phyloP scores from a whole-genome alignment of 2,888 invertebrate species.

The Stenchaetothrips biformis region DNA sequence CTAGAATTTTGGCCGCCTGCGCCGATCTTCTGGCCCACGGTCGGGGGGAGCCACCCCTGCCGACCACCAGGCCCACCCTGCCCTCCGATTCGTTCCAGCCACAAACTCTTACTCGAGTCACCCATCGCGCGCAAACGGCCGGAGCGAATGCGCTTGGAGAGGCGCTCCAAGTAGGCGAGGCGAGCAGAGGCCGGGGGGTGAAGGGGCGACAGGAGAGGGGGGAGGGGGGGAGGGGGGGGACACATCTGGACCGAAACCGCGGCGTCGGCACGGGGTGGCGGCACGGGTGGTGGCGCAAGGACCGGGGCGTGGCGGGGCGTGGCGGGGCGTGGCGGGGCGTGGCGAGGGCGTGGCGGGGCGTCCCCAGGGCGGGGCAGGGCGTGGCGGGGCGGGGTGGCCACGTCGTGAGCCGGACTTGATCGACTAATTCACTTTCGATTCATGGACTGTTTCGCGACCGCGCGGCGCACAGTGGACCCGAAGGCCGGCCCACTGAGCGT shows the following conservation, averaged over 20 bases:
- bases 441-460: constrained; percentile 13
- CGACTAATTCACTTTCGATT: constrained; percentile 19
- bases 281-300: constrained; percentile 29
- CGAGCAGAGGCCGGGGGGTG: constrained; percentile 24
- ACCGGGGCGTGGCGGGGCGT: constrained; percentile 17
- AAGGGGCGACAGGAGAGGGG: background rate
- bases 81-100: background rate
- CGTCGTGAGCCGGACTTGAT: constrained; percentile 3
- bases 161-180: constrained; percentile 40
- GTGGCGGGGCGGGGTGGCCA: constrained; percentile 4
- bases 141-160: constrained; percentile 42
- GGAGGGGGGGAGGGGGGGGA: too few species aligned
- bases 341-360: constrained; percentile 15
- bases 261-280: constrained; percentile 26
- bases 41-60: too few species aligned
- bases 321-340: background rate
- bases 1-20: too few species aligned
- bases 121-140: constrained; percentile 45
- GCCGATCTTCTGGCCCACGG: too few species aligned
- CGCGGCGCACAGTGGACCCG: too few species aligned
- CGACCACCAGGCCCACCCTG: background rate
- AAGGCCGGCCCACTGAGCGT: too few species aligned
- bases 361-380: constrained; percentile 4
- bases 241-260: constrained; percentile 37
- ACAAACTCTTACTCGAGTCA: constrained; percentile 9